Percentiles rank a stretch among this genome's conserved stretches.
Conservation (phyloP, 2,797 vertebrate species). For the Schizopygopsis malacanthus region DNA sequence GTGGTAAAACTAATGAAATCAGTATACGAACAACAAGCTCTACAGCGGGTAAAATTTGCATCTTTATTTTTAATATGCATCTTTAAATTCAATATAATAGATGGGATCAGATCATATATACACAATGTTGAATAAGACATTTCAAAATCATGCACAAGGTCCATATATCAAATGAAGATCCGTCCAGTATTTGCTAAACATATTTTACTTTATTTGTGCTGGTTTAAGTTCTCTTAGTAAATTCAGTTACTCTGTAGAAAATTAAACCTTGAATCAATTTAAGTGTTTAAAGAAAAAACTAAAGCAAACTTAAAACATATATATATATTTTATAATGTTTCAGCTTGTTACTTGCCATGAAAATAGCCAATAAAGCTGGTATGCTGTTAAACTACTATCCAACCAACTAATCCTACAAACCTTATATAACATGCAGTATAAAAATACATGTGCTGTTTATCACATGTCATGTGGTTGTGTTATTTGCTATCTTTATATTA, state of each 20-base stretch:
- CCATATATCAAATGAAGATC: background rate
- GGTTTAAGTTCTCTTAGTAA: background rate
- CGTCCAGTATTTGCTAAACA: background rate
- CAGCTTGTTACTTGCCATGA: background rate
- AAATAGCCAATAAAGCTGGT: background rate
- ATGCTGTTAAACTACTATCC: background rate
- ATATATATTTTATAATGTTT: background rate
- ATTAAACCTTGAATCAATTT: no score
- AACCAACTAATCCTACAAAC: background rate
- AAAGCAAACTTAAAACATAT: no score
- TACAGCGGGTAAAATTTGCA: background rate
- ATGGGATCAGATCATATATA: background rate
- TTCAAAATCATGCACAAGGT: background rate
- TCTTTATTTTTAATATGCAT: background rate
- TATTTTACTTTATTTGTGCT: background rate
- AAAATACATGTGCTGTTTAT: background rate
- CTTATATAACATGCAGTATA: background rate
- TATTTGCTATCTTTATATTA: background rate
- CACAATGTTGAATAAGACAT: background rate
- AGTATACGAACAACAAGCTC: no score
- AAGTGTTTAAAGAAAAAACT: background rate
- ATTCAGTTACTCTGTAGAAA: background rate
- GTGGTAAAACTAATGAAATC: background rate
- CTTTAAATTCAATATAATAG: background rate
- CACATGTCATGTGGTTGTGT: background rate